Conservation (phyloP, 2,797 vertebrate genomes). For the Strix occidentalis region DNA sequence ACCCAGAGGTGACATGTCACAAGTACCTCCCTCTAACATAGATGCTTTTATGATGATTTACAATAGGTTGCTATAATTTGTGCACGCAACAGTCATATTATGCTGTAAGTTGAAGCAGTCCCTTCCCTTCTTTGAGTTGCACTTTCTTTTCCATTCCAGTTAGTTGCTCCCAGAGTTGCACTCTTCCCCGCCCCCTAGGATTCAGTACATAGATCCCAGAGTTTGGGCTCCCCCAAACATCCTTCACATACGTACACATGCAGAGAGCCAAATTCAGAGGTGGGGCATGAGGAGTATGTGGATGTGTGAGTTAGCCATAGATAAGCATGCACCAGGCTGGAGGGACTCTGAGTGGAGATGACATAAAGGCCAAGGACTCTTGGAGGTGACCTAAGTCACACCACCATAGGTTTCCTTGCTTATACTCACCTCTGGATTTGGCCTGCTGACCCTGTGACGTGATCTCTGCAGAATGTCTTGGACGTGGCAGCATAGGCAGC, state of each 20-base stretch:
- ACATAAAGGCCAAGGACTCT: neutral
- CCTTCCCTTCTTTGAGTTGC: neutral
- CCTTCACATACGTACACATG: neutral
- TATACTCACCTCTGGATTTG: neutral
- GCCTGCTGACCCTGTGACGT: neutral
- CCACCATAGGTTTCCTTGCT: neutral
- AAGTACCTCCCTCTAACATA: neutral
- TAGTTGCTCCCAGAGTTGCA: neutral
- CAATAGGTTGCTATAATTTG: neutral
- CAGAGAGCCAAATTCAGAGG: neutral
- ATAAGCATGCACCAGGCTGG: neutral
- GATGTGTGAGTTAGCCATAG: neutral
- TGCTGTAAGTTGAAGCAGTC: neutral
- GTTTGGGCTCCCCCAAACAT: neutral
- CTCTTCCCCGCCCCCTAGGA: fast-evolving
- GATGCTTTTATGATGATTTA: neutral
- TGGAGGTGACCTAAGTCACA: neutral
- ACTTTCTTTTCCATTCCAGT: neutral
- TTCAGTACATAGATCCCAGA: neutral
- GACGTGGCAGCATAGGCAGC: neutral
- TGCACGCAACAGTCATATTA: neutral
- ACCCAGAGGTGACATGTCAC: neutral
- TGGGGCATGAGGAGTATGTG: neutral
- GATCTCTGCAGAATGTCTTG: neutral
- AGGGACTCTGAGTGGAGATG: neutral